Evolutionary conservation across 37 sponge, comb jelly and placozoan species (phyloP), one percentile per base, ranked within the genome.

Genomic region (Eunapius fragilis): DNA sequence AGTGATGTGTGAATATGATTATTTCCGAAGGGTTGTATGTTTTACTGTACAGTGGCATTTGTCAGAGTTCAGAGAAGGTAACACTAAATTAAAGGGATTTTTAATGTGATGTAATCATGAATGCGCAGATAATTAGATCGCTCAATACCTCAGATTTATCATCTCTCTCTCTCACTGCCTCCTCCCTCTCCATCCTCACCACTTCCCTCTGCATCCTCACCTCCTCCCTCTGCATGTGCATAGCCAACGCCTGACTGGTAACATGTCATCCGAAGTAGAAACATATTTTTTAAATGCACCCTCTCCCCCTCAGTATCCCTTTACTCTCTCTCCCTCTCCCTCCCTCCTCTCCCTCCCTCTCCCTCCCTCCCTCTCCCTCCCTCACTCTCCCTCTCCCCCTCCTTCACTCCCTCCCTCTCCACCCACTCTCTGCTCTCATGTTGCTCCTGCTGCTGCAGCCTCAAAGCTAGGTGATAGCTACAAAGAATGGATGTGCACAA

Each of bases 401-500:
- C 37, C 68, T 70, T 70, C 38, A 36, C 32, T 27, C 75, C 36
- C 31, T 70, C 84, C 49, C 72, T 37, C 34, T 31, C n/a, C 17
- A 35, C 35, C 6, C 35, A 35, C 58, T 58, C 70, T 68, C 69
- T 68, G 33, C 35, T 14, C 33, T 82, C 30, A 24, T 69, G 24
- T 23, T 74, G 47, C 41, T 85, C 86, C 71, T 85, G 79, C 31
- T 85, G 70, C 58, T 78, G 86, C 11, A 85, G 47, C 25, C 69
- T 69, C 48, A 85, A 26, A 2, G 86, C 86, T 5, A 78, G 69
- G 69, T 85, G 78, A 34, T 78, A 85, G 78, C 86, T 85, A 38
- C n/a, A n/a, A n/a, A n/a, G n/a, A n/a, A n/a, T n/a, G n/a, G n/a
- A n/a, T n/a, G n/a, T n/a, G n/a, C n/a, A n/a, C n/a, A n/a, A n/a